Evolutionary conservation across 2,888 invertebrate genomes (phyloP).

Genomic region (Brachypterus glaber): DNA sequence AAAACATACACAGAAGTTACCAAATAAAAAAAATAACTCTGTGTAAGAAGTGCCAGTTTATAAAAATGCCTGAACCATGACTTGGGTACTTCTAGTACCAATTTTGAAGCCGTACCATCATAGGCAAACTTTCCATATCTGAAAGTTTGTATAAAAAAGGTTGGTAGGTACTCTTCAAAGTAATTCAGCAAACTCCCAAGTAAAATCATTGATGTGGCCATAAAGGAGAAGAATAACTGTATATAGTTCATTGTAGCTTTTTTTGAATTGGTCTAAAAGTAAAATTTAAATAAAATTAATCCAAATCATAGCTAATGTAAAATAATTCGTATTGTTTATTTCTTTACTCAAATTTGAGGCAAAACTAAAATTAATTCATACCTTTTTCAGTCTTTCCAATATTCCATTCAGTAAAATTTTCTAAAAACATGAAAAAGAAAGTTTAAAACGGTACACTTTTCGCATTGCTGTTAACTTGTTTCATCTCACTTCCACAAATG

Average conservation of each 20-base stretch:
- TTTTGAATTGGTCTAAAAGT: too few species aligned
- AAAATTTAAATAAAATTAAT: too few species aligned
- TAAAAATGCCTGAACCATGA: slow-evolving; percentile 77
- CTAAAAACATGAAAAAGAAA: too few species aligned
- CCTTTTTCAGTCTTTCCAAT: too few species aligned
- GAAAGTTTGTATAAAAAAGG: slow-evolving; percentile 53
- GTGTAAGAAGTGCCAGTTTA: slow-evolving; percentile 53
- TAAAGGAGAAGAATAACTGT: slow-evolving; percentile 28
- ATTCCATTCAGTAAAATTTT: too few species aligned
- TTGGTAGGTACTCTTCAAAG: slow-evolving; percentile 57
- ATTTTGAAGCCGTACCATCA: slow-evolving; percentile 38
- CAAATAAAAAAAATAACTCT: slow-evolving; percentile 43
- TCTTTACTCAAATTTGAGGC: too few species aligned
- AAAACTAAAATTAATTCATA: too few species aligned
- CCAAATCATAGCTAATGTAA: too few species aligned
- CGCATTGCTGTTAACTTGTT: too few species aligned
- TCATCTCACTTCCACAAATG: too few species aligned
- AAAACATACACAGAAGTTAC: slow-evolving; percentile 44
- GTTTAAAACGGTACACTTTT: too few species aligned
- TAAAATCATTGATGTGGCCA: slow-evolving; percentile 38
- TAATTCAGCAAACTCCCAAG: slow-evolving; percentile 54
- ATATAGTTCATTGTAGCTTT: slow-evolving; percentile 27
- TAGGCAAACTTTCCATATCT: slow-evolving; percentile 66
- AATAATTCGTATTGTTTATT: too few species aligned
- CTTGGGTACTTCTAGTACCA: slow-evolving; percentile 62